Evolutionary conservation across 2,113 vertebrate genomes (phyloP).

Genomic region (Rhinichthys klamathensis): DNA sequence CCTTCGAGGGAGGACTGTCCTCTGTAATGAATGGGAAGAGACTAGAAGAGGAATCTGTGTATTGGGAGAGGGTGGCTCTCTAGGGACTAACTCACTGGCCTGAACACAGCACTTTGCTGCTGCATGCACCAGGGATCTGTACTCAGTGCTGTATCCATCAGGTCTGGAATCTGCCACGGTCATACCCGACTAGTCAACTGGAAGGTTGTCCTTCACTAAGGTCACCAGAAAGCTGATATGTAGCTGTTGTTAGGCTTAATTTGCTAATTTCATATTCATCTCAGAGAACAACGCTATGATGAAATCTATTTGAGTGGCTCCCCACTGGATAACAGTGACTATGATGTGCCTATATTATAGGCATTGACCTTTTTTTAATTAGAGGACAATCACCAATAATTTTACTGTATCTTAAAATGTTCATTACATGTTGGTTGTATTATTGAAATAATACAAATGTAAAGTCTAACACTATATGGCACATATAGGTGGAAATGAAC

Average conservation of each 20-base stretch:
- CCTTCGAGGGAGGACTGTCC: constrained; percentile 18
- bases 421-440: neutral
- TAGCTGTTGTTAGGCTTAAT: constrained; percentile 17
- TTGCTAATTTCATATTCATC: neutral
- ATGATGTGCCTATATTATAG: constrained; percentile 1
- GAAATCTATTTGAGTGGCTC: constrained; percentile 7
- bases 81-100: constrained; percentile 37
- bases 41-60: constrained; percentile 31
- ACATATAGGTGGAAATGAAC: constrained; percentile 10
- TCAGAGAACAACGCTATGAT: neutral
- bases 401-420: neutral
- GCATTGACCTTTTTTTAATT: neutral
- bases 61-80: constrained; percentile 38
- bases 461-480: neutral
- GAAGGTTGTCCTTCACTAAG: constrained; percentile 53
- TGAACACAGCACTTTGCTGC: constrained; percentile 43
- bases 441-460: neutral
- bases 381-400: neutral
- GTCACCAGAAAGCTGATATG: constrained; percentile 46
- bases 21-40: constrained; percentile 29
- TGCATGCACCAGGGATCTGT: constrained; percentile 30
- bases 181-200: constrained; percentile 57
- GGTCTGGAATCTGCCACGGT: constrained; percentile 38
- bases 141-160: constrained; percentile 40
- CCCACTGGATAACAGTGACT: neutral